Evolutionary conservation across 2,888 invertebrate genomes (phyloP).

Genomic region (Pollenia griseotomentosa): DNA sequence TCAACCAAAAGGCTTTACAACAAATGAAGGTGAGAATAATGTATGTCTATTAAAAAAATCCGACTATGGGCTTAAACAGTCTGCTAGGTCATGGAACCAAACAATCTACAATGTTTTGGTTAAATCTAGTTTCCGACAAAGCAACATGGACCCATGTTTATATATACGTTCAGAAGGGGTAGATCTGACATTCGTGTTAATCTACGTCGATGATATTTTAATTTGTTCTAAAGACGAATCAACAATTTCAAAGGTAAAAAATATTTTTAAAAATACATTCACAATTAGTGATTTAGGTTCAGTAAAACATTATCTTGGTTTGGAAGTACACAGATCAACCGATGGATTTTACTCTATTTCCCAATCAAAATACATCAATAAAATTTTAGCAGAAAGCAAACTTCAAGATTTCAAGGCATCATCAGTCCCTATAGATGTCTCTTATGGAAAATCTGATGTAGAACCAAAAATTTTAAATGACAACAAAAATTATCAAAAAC

Average conservation of each 20-base stretch:
- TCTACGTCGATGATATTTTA: no score
- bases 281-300: slow-evolving; percentile 20
- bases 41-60: no score
- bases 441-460: not conserved
- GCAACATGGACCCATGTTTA: slow-evolving; percentile 19
- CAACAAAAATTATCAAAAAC: not conserved
- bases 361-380: no score
- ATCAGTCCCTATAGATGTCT: no score
- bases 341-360: not conserved
- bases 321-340: no score
- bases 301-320: not conserved
- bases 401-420: no score
- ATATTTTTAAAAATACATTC: slow-evolving; percentile 28
- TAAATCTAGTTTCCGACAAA: not conserved
- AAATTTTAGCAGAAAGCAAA: no score
- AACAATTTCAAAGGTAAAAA: slow-evolving; percentile 1
- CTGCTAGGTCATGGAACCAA: no score
- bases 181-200: slow-evolving; percentile 10
- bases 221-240: slow-evolving; percentile 12
- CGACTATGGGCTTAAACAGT: no score
- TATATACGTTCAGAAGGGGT: slow-evolving; percentile 26
- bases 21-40: no score
- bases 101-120: no score
- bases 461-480: not conserved
- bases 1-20: no score